Evolutionary conservation across 2,888 invertebrate genomes (phyloP), one percentile per base, ranked within the genome.

Genomic region (Toxonevra muliebris): DNA sequence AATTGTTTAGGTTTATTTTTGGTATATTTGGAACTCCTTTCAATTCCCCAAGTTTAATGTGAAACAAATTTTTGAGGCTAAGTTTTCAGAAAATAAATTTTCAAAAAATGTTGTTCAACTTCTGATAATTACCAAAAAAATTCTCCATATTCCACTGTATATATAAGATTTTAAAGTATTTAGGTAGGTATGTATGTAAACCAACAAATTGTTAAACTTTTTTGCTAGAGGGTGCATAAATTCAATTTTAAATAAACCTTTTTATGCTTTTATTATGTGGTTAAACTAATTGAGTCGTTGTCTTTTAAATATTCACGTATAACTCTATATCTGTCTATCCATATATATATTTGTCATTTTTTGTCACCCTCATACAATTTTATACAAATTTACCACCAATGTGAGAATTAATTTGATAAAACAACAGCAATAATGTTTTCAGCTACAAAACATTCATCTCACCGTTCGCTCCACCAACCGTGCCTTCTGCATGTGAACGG

Each of bases 251-350:
- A 79, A 78, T 81, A 77, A 79, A 77, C 78, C 76, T 79, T 76
- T 78, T 75, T 76, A 76, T 75, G 74, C 77, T 78, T 78, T 80
- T 70, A 72, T 72, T 78, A 80, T 83, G 84, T 77, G 84, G 84
- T 83, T 83, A 81, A 82, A 83, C 84, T 84, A 84, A 84, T 84
- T 84, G 84, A 83, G 82, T 82, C 77, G 77, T 77, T 79, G 80
- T 55, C 48, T 50, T 50, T 30, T 30, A 30, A 41, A 57, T 40
- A 55, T 55, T 11, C 2, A 41, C 52, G 48, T 40, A 20, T 17
- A 54, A 13, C 13, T n/a, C 12, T 12, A 1, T 53, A 15, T 2
- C 45, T n/a, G 17, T 62, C 12, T 3, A 50, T 17, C 13, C 17
- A 52, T 12, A 41, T 15, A 30, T 13, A 5, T 17, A 50, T 40